Base-by-base conservation (phyloP, 2,888 invertebrate species). In the Scotopteryx bipunctaria region DNA sequence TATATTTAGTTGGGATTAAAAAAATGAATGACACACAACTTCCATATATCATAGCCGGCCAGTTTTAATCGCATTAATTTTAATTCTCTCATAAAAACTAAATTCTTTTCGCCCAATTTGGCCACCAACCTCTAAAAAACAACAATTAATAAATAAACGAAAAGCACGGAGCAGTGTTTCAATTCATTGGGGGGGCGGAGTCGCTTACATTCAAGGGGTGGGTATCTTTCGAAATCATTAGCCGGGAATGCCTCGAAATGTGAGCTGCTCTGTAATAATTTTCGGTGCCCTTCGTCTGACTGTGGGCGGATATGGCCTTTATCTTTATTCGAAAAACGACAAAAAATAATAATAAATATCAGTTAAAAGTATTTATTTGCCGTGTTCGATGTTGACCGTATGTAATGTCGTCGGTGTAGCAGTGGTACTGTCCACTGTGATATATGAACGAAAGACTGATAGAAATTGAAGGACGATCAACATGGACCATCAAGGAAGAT, bases 121-220 rank as follows among this genome's bases (percentile, higher is more conserved):
- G 79, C 83, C 83, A 82, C 81, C 83, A 73, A 70, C 76, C 73
- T 70, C 73, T 72, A 73, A 85, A 85, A 87, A 87, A 87, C 79
- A 82, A 85, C 84, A 87, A 88, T 87, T 86, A 88, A 88, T 80
- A 79, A 81, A 81, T 81, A 81, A 79, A 80, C 76, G 73, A 78
- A 86, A 83, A 80, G 79, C 58, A 62, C 71, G 66, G 63, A 76
- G 70, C 86, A 79, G 86, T 87, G 87, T 89, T 89, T 90, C 89
- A 89, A 87, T 88, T 88, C 87, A 87, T 87, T 86, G 76, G 66
- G 60, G 75, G 83, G 90, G 90, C 89, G 90, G 86, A 64, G 83
- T 79, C 85, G 78, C 73, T 88, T 87, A 89, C 86, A 90, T 90
- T 90, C 87, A 90, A 81, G 87, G 90, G 90, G 90, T 86, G 90